phyloP scores from a whole-genome alignment of 1,140 invertebrate species.

The Tachypleus tridentatus region DNA sequence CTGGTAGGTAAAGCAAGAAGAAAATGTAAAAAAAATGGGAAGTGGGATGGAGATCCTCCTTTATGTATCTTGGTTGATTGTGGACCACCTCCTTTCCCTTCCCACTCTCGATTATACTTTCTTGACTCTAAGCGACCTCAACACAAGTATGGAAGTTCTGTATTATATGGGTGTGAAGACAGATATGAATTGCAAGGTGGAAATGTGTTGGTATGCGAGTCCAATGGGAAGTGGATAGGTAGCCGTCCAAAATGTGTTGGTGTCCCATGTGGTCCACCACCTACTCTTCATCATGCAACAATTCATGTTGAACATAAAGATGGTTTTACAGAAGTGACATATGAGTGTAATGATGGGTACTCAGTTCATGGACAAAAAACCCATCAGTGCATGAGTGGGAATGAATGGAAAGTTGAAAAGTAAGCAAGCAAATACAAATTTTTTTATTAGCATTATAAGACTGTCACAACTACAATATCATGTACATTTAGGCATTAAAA shows the following conservation, averaged over 20 bases:
- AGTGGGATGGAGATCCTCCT: conserved; percentile 30
- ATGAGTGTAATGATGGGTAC: conserved; percentile 20
- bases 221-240: conserved; percentile 27
- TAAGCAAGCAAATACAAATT: too few relatives aligned
- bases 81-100: conserved; percentile 18
- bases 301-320: conserved; percentile 10
- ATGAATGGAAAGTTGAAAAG: too few relatives aligned
- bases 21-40: conserved; percentile 28
- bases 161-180: conserved; percentile 63
- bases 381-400: conserved; percentile 4
- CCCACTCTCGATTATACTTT: too few relatives aligned
- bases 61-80: conserved; percentile 26
- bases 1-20: conserved; percentile 12
- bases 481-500: too few relatives aligned
- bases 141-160: conserved; percentile 45
- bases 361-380: conserved; percentile 14
- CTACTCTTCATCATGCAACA: conserved; percentile 11
- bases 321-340: conserved; percentile 16
- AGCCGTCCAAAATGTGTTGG: conserved; percentile 26
- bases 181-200: conserved; percentile 70
- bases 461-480: too few relatives aligned
- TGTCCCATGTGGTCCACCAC: conserved; percentile 19
- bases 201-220: conserved; percentile 52
- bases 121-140: too few relatives aligned
- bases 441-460: too few relatives aligned